These are phyloP conservation scores for Squalus acanthias DNA, from an alignment of 2,797 vertebrate species.

Conservation along the genomic window DNA sequence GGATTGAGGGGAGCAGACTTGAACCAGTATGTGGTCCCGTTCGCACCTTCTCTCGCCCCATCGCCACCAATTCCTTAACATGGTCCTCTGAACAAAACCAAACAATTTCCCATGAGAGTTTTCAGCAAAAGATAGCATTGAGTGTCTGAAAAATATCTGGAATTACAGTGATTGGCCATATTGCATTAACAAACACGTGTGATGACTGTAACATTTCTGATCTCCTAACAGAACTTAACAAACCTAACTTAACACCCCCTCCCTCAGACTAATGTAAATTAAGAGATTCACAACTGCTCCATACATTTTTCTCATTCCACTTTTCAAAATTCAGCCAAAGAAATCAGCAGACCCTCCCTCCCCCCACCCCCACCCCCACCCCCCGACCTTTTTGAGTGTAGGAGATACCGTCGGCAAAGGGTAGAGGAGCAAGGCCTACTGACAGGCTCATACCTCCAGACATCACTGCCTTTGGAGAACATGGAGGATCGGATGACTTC, in stretches of 20 bases:
- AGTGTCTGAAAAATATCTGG: background rate
- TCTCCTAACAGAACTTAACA: background rate
- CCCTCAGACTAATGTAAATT: background rate
- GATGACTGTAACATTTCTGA: background rate
- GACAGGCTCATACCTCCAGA: conserved; percentile 81
- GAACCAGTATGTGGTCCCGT: background rate
- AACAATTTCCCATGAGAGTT: background rate
- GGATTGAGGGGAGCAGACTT: background rate
- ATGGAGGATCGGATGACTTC: conserved; percentile 94
- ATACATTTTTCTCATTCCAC: background rate
- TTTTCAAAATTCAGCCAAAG: background rate
- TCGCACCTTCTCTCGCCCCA: background rate
- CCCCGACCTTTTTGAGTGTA: background rate
- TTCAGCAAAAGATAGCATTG: background rate
- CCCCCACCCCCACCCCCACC: background rate
- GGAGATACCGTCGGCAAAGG: background rate
- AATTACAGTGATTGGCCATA: background rate
- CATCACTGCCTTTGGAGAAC: conserved; percentile 95
- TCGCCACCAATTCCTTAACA: background rate
- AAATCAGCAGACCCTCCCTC: background rate
- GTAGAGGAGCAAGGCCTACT: no score
- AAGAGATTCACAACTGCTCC: background rate
- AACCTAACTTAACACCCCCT: background rate
- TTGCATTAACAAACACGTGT: no score
- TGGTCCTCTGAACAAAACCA: background rate